phyloP scores from a whole-genome alignment of 2,888 invertebrate species.

The Ormyrus nitidulus region DNA sequence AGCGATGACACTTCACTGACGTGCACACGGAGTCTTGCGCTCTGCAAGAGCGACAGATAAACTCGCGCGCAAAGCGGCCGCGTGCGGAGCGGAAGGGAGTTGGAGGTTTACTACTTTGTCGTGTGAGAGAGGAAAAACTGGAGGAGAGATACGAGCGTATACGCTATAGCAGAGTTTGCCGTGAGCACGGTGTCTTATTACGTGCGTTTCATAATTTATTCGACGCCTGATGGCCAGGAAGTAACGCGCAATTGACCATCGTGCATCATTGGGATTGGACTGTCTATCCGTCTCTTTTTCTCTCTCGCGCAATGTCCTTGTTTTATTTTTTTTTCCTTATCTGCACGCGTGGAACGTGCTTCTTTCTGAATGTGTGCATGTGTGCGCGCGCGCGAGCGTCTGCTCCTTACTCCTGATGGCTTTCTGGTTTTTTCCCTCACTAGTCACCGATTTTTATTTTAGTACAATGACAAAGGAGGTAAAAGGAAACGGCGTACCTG shows the following conservation, averaged over 20 bases:
- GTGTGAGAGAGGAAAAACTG: constrained; percentile 20
- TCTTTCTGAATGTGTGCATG: too few relatives aligned
- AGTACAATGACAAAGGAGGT: not conserved
- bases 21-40: not conserved
- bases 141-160: not conserved
- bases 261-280: constrained; percentile 22
- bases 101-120: constrained; percentile 1
- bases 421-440: not conserved
- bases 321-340: constrained; percentile 35
- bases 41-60: too few relatives aligned
- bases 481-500: not conserved
- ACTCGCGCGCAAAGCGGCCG: not conserved
- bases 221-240: constrained; percentile 30
- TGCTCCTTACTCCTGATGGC: not conserved
- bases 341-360: not conserved
- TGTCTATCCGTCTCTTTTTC: not conserved
- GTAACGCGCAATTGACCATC: constrained; percentile 36
- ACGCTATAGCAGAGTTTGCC: constrained; percentile 1
- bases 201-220: constrained; percentile 49
- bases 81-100: not conserved
- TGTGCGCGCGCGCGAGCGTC: not conserved
- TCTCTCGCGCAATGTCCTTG: constrained; percentile 25
- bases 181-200: constrained; percentile 24
- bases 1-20: not conserved
- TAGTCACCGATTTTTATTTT: not conserved